Conservation (phyloP, 2,888 invertebrate genomes). For the Mechanitis mazaeus region DNA sequence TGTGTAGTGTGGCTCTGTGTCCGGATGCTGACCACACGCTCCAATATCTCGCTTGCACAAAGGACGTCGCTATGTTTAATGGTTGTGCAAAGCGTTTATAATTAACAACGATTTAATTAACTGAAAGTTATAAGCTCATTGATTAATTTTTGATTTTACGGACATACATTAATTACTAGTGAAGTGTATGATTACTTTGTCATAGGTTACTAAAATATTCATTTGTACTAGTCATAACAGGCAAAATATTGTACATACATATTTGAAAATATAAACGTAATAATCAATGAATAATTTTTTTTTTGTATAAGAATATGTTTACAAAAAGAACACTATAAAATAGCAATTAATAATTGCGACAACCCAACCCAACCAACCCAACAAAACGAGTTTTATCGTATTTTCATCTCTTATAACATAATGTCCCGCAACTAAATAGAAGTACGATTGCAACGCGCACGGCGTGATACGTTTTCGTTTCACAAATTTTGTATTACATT, state of each 20-base stretch:
- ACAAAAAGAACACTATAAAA: too few relatives aligned
- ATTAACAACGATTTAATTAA: slow-evolving; percentile 20
- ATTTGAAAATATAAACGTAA: too few relatives aligned
- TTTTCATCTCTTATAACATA: slow-evolving; percentile 7
- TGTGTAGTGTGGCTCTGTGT: slow-evolving; percentile 39
- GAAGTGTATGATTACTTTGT: too few relatives aligned
- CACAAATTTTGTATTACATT: slow-evolving; percentile 8
- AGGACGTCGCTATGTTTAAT: slow-evolving; percentile 31
- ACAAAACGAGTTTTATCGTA: slow-evolving; percentile 7
- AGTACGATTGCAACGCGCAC: not conserved
- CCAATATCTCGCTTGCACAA: slow-evolving; percentile 48
- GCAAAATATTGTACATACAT: too few relatives aligned
- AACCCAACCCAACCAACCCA: too few relatives aligned
- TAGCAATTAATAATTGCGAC: not conserved
- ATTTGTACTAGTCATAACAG: too few relatives aligned
- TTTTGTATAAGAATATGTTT: too few relatives aligned
- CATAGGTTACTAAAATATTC: too few relatives aligned
- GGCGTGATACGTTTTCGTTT: slow-evolving; percentile 4
- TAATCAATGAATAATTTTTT: too few relatives aligned
- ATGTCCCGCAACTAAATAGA: slow-evolving; percentile 7
- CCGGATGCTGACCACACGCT: slow-evolving; percentile 63
- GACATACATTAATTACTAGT: too few relatives aligned
- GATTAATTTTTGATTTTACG: not conserved
- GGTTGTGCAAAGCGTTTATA: slow-evolving; percentile 33
- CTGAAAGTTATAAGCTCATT: not conserved